phyloP scores from a whole-genome alignment of 2,113 vertebrate species.

The Trematocara unimaculatum region DNA sequence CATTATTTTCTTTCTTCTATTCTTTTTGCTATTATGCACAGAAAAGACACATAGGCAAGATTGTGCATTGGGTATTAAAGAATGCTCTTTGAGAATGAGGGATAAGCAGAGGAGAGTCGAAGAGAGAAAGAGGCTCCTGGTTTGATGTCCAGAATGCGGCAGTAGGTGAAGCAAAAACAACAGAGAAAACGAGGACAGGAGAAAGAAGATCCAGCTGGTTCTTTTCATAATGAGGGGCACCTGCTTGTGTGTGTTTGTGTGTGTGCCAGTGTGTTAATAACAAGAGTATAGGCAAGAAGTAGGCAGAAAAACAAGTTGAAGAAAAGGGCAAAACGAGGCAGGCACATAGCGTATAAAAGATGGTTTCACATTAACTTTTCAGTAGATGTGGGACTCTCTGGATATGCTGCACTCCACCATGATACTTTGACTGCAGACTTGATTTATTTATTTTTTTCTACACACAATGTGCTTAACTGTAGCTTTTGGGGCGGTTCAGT shows the following conservation, averaged over 20 bases:
- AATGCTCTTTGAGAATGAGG: conserved; percentile 60
- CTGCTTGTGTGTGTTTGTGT: background rate
- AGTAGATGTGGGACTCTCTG: conserved; percentile 48
- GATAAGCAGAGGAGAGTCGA: conserved; percentile 18
- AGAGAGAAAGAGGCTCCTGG: background rate
- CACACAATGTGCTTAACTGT: conserved; percentile 16
- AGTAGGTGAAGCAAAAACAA: conserved; percentile 40
- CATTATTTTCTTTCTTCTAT: background rate
- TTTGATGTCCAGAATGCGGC: conserved; percentile 59
- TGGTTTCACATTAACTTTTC: conserved; percentile 65
- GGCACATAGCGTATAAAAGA: conserved; percentile 42
- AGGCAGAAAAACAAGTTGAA: background rate
- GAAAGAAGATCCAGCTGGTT: conserved; percentile 49
- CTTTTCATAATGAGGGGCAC: conserved; percentile 47
- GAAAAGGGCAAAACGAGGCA: background rate
- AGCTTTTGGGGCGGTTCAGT: conserved; percentile 4
- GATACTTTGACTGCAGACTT: conserved; percentile 22
- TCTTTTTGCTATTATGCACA: background rate
- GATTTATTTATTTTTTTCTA: background rate
- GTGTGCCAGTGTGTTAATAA: background rate
- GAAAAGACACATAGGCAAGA: background rate
- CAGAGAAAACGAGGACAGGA: conserved; percentile 9
- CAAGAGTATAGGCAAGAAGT: background rate
- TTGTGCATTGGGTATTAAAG: conserved; percentile 39
- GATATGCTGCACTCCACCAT: background rate